Conservation (phyloP, 2,797 vertebrate genomes). For the Sebastes itinus region DNA sequence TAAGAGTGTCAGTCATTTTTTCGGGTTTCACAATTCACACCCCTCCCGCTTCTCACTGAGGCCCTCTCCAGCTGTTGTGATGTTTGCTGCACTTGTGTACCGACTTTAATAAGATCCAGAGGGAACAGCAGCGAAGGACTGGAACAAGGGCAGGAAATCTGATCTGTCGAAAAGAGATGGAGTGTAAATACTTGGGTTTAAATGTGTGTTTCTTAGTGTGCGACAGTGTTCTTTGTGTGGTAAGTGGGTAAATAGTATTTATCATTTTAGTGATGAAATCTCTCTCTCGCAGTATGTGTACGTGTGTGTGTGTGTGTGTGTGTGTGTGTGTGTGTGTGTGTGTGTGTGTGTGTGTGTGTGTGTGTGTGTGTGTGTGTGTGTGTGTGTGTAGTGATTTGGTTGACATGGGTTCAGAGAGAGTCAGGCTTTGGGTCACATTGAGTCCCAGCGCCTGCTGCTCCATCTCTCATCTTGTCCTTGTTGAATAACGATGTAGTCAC, state of each 20-base stretch:
- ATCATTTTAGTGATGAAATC: not conserved
- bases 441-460: not conserved
- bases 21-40: not conserved
- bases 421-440: not conserved
- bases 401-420: not conserved
- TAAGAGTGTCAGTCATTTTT: not conserved
- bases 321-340: not conserved
- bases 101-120: slow-evolving; percentile 45
- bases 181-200: not conserved
- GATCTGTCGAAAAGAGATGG: not conserved
- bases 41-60: not conserved
- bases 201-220: not conserved
- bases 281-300: not conserved
- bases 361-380: not conserved
- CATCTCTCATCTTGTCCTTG: slow-evolving; percentile 7
- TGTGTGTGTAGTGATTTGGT: not conserved
- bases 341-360: not conserved
- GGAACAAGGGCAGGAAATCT: not conserved
- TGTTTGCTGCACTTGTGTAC: slow-evolving; percentile 1
- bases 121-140: slow-evolving; percentile 12
- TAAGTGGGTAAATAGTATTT: not conserved
- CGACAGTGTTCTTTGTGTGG: not conserved
- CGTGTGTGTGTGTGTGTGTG: too few species aligned
- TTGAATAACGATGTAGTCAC: slow-evolving; percentile 5
- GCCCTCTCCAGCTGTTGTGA: slow-evolving; percentile 36